Base-by-base conservation (phyloP, 2,113 vertebrate species). In the Arothron firmamentum region DNA sequence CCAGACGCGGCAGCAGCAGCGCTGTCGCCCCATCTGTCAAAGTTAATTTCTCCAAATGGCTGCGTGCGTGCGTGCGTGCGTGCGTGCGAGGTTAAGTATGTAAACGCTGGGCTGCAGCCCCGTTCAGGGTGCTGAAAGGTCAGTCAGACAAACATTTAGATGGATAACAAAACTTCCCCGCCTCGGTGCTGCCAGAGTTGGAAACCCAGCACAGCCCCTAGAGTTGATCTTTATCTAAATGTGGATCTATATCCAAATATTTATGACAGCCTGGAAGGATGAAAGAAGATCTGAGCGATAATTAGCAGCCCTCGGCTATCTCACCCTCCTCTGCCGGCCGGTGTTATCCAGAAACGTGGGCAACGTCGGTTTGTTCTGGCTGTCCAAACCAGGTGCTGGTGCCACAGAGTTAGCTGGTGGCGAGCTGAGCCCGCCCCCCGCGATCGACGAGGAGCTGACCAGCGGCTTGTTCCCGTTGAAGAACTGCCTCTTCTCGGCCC, bases 321-420 rank as follows among this genome's bases (percentile, higher is more conserved):
- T 82, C 86, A 96, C 94, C 92, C 94, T 85, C 43, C 94, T 83
- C 70, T 92, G 92, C 59, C 93, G 69, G 23, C 83, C 81, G 10
- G 57, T 65, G 28, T 53, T 88, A 61, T 90, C 72, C 52, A 71
- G 58, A 18, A 90, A 81, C 0, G 42, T 11, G 0, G 91, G 88
- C 0, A 90, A 89, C 23, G 83, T 63, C 0, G 88, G 88, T 67
- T 92, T 93, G 81, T 67, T 83, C 0, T 67, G 75, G 20, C 34
- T 45, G 17, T 82, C 75, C 1, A 1, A 43, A 10, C 64, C 2
- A 0, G 84, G 79, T 0, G 78, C 79, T 0, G 75, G 77, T 0
- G 77, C 85, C 53, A 80, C 85, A 0, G 83, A 79, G 66, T 85
- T 83, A 0, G 79, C 31, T 0, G 72, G 65, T 0, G 77, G 75